phyloP scores from a whole-genome alignment of 2,797 vertebrate species.

The Halcyon badia region DNA sequence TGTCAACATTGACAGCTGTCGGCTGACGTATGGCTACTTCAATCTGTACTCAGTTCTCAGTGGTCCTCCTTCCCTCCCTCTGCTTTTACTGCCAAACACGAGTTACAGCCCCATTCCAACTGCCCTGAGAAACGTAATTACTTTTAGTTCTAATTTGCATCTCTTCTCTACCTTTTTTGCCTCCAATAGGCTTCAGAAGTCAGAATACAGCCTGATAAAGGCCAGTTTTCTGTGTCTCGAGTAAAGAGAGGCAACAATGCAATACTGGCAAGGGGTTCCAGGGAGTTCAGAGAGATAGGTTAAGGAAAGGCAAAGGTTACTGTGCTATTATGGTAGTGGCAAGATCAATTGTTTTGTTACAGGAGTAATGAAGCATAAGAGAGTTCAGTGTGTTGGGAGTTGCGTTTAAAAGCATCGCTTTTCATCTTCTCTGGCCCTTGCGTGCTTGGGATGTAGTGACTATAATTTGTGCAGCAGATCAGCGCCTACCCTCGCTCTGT shows the following conservation, averaged over 20 bases:
- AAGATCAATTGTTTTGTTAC: no score
- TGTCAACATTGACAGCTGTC: background rate
- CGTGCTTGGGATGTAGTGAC: accelerated
- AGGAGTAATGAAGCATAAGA: background rate
- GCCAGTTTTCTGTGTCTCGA: background rate
- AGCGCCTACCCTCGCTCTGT: accelerated
- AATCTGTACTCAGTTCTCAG: background rate
- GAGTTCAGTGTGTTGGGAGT: accelerated
- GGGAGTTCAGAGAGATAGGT: accelerated
- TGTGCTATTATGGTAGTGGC: accelerated
- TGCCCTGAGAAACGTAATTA: background rate
- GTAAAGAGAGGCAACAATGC: background rate
- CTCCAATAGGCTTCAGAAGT: background rate
- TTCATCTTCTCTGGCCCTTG: no score
- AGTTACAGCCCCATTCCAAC: background rate
- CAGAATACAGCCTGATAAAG: background rate
- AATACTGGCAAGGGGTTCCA: no score
- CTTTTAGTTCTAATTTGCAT: background rate
- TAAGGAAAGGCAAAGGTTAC: background rate
- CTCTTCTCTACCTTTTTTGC: background rate
- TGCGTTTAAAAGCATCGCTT: background rate
- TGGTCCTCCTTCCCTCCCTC: background rate
- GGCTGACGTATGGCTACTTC: background rate
- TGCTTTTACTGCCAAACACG: background rate
- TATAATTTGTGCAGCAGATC: accelerated